phyloP scores from a whole-genome alignment of 2,797 vertebrate genomes.

The Sciurus carolinensis region DNA sequence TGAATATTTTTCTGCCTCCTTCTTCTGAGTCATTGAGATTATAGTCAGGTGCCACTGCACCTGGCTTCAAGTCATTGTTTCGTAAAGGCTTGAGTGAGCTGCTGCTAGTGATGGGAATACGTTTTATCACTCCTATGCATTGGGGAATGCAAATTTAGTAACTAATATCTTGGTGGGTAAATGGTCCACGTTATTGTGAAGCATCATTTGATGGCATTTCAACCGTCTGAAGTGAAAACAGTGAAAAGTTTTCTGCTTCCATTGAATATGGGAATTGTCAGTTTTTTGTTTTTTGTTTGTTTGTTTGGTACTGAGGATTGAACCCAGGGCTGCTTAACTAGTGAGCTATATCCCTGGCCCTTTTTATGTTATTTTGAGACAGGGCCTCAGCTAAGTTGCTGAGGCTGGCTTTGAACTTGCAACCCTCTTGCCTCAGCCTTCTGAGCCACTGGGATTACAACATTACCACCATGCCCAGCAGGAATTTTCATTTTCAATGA shows the following conservation, averaged over 20 bases:
- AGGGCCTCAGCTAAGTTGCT: no score
- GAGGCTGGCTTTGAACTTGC: no score
- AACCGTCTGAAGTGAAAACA: constrained; percentile 46
- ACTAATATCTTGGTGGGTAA: background rate
- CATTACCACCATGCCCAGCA: no score
- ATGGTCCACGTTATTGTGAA: background rate
- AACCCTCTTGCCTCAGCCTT: no score
- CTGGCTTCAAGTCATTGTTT: background rate
- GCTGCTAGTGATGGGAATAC: background rate
- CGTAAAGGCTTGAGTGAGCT: background rate
- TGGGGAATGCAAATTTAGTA: background rate
- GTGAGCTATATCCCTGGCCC: no score
- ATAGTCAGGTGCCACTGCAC: no score
- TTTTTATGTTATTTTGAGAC: no score
- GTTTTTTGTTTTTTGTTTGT: background rate
- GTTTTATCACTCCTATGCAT: background rate
- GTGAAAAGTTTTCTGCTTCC: background rate
- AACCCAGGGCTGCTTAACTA: no score
- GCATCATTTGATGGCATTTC: constrained; percentile 53
- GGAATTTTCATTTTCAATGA: constrained; percentile 23
- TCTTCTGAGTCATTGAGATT: no score
- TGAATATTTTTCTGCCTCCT: no score
- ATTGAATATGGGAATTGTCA: background rate
- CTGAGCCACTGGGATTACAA: no score
- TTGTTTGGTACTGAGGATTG: no score